phyloP scores from a whole-genome alignment of 2,888 invertebrate species.

The Nesidiocoris tenuis region DNA sequence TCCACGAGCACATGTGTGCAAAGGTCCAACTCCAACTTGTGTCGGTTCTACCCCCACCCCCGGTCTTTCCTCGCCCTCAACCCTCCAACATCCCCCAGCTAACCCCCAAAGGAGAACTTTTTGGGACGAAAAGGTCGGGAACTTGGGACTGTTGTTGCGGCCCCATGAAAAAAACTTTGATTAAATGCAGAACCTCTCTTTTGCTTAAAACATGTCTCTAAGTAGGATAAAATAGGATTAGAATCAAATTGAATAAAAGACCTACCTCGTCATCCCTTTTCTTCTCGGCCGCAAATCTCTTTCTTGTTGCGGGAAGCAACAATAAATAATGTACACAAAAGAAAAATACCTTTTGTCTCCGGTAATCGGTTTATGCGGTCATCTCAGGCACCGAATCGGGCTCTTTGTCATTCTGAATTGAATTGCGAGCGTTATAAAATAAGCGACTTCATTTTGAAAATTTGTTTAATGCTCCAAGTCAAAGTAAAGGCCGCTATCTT shows the following conservation, averaged over 20 bases:
- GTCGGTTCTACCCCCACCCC: background rate
- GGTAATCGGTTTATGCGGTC: background rate
- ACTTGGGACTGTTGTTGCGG: background rate
- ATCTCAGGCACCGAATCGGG: background rate
- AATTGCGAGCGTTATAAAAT: too few relatives aligned
- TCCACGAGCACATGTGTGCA: slow-evolving; percentile 28
- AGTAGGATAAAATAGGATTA: slow-evolving; percentile 15
- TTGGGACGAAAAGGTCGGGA: background rate
- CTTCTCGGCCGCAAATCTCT: background rate
- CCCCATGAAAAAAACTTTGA: slow-evolving; percentile 18
- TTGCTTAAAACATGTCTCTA: slow-evolving; percentile 9
- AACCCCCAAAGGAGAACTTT: background rate
- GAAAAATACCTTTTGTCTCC: background rate
- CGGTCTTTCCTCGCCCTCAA: background rate
- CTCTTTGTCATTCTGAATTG: background rate
- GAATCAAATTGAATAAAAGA: slow-evolving; percentile 9
- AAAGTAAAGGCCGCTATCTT: too few relatives aligned
- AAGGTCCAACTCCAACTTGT: slow-evolving; percentile 10
- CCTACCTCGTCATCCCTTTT: background rate
- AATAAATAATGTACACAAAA: background rate
- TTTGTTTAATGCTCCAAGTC: too few relatives aligned
- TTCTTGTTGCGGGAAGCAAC: background rate
- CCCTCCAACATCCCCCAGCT: background rate
- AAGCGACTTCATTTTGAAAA: background rate
- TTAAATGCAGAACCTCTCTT: slow-evolving; percentile 2